A percentile compares a stretch with the other conserved stretches of the same genome.
phyloP scores from a whole-genome alignment of 2,888 invertebrate genomes.

The Pycnomerus fuliginosus region DNA sequence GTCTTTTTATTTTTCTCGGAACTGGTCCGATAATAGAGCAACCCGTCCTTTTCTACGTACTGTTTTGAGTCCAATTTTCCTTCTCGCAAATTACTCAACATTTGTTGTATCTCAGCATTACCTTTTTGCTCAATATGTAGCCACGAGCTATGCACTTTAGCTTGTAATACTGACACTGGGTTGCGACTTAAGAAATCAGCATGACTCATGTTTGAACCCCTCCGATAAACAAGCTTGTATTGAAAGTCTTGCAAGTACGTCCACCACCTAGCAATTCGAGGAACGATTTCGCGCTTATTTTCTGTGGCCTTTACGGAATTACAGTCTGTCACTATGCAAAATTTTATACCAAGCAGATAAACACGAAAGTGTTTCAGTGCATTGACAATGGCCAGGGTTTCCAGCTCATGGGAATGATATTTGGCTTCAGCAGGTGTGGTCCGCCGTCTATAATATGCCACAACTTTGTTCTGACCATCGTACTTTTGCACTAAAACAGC shows the following conservation, averaged over 20 bases:
- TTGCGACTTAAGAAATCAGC: constrained; percentile 20
- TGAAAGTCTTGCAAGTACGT: constrained; percentile 11
- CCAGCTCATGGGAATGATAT: constrained; percentile 34
- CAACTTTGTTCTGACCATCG: constrained; percentile 16
- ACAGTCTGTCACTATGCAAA: constrained; percentile 39
- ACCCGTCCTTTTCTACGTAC: constrained; percentile 27
- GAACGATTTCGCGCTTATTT: background rate
- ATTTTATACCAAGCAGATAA: constrained; percentile 30
- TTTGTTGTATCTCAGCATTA: constrained; percentile 9
- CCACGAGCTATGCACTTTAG: constrained; percentile 4
- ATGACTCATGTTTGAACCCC: constrained; percentile 8
- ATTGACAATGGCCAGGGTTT: constrained; percentile 38
- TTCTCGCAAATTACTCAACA: constrained; percentile 14
- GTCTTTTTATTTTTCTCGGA: constrained; percentile 23
- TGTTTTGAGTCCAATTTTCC: constrained; percentile 31
- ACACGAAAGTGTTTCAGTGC: constrained; percentile 32
- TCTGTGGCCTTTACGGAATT: constrained; percentile 34
- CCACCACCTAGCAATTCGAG: constrained; percentile 22
- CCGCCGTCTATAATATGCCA: constrained; percentile 33
- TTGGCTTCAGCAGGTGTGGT: constrained; percentile 29
- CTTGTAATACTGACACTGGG: constrained; percentile 3
- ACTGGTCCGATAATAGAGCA: constrained; percentile 22
- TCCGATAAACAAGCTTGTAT: constrained; percentile 11
- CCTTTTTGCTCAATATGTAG: constrained; percentile 6
- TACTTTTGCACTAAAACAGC: constrained; percentile 37